Evolutionary conservation across 1,140 invertebrate genomes (phyloP).

Genomic region (Calephelis nemesis): DNA sequence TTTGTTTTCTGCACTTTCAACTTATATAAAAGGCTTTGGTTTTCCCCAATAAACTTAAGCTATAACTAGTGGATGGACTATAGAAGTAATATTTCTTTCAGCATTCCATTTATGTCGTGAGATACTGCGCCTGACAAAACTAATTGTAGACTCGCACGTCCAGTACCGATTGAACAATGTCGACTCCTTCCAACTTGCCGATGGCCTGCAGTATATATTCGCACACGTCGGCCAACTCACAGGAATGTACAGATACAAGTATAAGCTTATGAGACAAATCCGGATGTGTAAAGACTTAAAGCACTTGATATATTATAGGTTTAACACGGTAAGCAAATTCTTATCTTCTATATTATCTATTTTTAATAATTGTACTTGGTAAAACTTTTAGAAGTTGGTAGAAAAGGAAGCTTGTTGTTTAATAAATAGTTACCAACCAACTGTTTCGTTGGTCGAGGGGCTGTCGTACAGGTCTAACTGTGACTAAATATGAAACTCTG

Average conservation of each 20-base stretch:
- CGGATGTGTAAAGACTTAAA: slow-evolving; percentile 99
- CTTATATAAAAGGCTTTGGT: too few relatives aligned
- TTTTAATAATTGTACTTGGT: background rate
- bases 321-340: slow-evolving; percentile 92
- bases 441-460: too few relatives aligned
- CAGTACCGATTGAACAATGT: slow-evolving; percentile 99
- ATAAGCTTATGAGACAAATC: slow-evolving; percentile 99
- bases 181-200: slow-evolving; percentile 98
- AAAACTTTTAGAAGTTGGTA: too few relatives aligned
- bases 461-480: too few relatives aligned
- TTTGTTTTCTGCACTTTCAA: too few relatives aligned
- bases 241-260: slow-evolving; percentile 99
- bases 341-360: background rate
- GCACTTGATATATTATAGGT: slow-evolving; percentile 99
- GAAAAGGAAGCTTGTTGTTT: too few relatives aligned
- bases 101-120: slow-evolving; percentile 99
- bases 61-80: too few relatives aligned
- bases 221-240: slow-evolving; percentile 99
- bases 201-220: slow-evolving; percentile 99
- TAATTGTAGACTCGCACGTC: slow-evolving; percentile 99
- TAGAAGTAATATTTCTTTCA: slow-evolving; percentile 52
- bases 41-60: too few relatives aligned
- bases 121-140: slow-evolving; percentile 97
- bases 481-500: too few relatives aligned
- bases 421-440: too few relatives aligned